A percentile compares a stretch with the other conserved stretches of the same genome.
Evolutionary conservation across 2,888 invertebrate genomes (phyloP).

Genomic region (Drosophila flavopinicola): DNA sequence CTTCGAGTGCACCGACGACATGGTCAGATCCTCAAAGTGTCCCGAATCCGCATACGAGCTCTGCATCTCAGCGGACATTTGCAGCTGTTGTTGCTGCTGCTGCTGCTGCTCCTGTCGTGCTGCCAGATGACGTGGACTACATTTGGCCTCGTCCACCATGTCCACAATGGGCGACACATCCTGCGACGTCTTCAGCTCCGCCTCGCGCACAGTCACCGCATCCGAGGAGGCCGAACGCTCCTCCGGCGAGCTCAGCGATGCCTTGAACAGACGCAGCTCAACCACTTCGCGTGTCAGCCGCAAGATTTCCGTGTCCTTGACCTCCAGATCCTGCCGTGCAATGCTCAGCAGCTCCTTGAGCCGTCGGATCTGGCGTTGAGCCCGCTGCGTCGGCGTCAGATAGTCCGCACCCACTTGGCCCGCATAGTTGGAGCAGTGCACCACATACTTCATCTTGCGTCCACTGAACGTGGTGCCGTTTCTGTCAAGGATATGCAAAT

Average conservation of each 20-base stretch:
- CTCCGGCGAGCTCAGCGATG: conserved; percentile 91
- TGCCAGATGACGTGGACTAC: conserved; percentile 83
- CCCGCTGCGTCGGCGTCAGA: conserved; percentile 94
- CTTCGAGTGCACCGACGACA: conserved; percentile 91
- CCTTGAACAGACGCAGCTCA: conserved; percentile 91
- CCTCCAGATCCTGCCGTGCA: conserved; percentile 91
- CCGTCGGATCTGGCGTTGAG: conserved; percentile 91
- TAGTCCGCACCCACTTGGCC: conserved; percentile 92
- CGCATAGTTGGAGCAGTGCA: conserved; percentile 93
- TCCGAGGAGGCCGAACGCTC: conserved; percentile 92
- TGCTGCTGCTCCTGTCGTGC: conserved; percentile 57
- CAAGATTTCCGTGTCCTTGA: conserved; percentile 91
- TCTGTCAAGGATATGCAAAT: conserved; percentile 71
- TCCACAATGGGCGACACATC: conserved; percentile 86
- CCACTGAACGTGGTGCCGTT: conserved; percentile 90
- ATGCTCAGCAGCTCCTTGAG: conserved; percentile 90
- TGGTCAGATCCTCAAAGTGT: conserved; percentile 92
- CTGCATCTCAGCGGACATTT: conserved; percentile 87
- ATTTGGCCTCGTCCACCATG: conserved; percentile 85
- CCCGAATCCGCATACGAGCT: conserved; percentile 94
- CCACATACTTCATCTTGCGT: conserved; percentile 90
- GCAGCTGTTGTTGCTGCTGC: conserved; percentile 48
- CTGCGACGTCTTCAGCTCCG: conserved; percentile 86
- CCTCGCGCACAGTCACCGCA: conserved; percentile 90
- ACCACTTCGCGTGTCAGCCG: conserved; percentile 91